These are phyloP conservation scores for Anagyrus pseudococci DNA, from an alignment of 2,888 invertebrate species.

Conservation along the genomic window DNA sequence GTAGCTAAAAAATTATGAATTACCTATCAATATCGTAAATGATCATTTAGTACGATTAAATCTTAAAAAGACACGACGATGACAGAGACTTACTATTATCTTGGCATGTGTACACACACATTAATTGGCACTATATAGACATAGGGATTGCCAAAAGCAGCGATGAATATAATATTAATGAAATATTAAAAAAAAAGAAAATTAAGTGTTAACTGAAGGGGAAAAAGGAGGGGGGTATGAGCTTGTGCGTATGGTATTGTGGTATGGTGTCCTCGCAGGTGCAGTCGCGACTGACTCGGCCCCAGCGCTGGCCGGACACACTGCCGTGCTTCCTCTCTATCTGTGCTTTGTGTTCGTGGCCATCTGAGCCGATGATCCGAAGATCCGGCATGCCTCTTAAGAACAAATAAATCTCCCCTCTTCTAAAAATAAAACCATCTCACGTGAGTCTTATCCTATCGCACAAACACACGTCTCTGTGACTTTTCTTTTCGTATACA, in stretches of 20 bases:
- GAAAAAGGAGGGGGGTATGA: not conserved
- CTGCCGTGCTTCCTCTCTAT: conserved; percentile 63
- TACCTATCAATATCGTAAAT: too few species aligned
- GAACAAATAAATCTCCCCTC: conserved; percentile 42
- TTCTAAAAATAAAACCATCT: conserved; percentile 40
- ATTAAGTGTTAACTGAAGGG: too few species aligned
- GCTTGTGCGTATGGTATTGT: conserved; percentile 45
- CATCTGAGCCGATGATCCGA: conserved; percentile 59
- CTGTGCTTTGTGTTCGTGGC: conserved; percentile 63
- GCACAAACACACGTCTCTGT: conserved; percentile 31
- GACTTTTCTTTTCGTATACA: not conserved
- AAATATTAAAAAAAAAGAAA: not conserved
- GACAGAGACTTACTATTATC: too few species aligned
- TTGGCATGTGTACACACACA: too few species aligned
- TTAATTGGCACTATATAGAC: too few species aligned
- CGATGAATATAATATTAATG: not conserved
- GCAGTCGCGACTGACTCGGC: conserved; percentile 60
- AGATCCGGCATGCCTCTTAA: conserved; percentile 58
- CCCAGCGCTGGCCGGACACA: conserved; percentile 59
- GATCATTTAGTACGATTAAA: too few species aligned
- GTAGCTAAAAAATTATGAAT: too few species aligned
- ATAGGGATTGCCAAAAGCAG: too few species aligned
- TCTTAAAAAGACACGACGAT: too few species aligned
- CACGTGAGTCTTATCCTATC: conserved; percentile 40
- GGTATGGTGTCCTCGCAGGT: conserved; percentile 59